These are phyloP conservation scores for Acarapis woodi DNA, from an alignment of 1,140 invertebrate species.

Conservation along the genomic window DNA sequence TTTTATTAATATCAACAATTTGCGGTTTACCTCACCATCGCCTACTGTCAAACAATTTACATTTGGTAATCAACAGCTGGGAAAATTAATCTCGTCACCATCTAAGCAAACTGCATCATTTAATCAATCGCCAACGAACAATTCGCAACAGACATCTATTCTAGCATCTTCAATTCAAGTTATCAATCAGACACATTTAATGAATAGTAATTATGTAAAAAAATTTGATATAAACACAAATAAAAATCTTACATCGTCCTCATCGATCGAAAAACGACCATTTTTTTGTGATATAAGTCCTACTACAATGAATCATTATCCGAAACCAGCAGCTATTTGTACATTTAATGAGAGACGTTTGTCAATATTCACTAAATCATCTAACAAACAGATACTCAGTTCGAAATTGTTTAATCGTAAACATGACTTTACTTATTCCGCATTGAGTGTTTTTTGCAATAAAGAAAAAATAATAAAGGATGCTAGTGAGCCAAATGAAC, in stretches of 20 bases:
- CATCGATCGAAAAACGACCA: not conserved
- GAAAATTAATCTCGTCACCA: no score
- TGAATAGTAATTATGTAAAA: not conserved
- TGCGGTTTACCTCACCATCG: no score
- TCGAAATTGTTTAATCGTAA: not conserved
- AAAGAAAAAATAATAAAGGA: no score
- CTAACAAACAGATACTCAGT: conserved; percentile 4
- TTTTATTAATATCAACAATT: no score
- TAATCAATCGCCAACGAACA: not conserved
- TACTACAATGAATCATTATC: not conserved
- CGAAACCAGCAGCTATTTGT: conserved; percentile 2
- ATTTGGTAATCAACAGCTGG: no score
- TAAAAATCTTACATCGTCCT: not conserved
- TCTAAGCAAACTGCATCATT: no score
- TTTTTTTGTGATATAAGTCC: not conserved
- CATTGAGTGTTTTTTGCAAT: no score
- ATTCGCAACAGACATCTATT: not conserved
- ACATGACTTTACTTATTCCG: conserved; percentile 1
- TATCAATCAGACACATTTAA: not conserved
- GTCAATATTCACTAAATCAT: conserved; percentile 3
- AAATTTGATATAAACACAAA: not conserved
- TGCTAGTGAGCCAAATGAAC: no score
- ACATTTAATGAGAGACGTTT: conserved; percentile 6
- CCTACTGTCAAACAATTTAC: no score
- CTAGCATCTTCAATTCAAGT: not conserved